Percentiles rank a stretch among this genome's conserved stretches.
Evolutionary conservation across 2,888 invertebrate genomes (phyloP).

Genomic region (Pachymerium ferrugineum): DNA sequence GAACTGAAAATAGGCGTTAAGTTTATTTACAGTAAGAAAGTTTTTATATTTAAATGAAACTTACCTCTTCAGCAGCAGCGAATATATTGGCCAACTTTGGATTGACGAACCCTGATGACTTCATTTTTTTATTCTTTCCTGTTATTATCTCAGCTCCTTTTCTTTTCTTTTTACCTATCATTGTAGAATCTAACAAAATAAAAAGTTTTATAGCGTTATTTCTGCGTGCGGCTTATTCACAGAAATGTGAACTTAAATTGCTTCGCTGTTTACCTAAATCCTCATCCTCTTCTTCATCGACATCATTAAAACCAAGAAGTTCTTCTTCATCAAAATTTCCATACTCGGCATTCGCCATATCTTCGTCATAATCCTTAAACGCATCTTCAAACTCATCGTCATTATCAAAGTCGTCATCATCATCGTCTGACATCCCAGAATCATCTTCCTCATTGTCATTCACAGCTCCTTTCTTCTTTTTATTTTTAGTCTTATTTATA

Average conservation of each 20-base stretch:
- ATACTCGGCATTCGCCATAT: slow-evolving; percentile 38
- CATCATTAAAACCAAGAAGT: neutral
- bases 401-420: slow-evolving; percentile 42
- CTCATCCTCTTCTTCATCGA: slow-evolving; percentile 39
- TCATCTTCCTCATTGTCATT: slow-evolving; percentile 39
- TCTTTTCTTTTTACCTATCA: no score
- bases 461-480: slow-evolving; percentile 39
- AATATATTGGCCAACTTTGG: slow-evolving; percentile 39
- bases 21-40: no score
- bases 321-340: slow-evolving; percentile 39
- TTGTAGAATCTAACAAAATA: no score
- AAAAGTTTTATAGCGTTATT: no score
- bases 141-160: no score
- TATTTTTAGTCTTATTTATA: slow-evolving; percentile 41
- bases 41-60: no score
- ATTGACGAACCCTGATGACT: slow-evolving; percentile 16
- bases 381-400: slow-evolving; percentile 43
- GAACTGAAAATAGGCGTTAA: slow-evolving; percentile 56
- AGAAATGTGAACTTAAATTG: no score
- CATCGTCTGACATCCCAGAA: slow-evolving; percentile 34
- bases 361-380: slow-evolving; percentile 42
- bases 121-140: no score
- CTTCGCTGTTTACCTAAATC: no score
- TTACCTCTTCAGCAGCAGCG: slow-evolving; percentile 45
- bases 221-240: no score